Conservation (phyloP, 2,888 invertebrate species). For the Andrena hattorfiana region DNA sequence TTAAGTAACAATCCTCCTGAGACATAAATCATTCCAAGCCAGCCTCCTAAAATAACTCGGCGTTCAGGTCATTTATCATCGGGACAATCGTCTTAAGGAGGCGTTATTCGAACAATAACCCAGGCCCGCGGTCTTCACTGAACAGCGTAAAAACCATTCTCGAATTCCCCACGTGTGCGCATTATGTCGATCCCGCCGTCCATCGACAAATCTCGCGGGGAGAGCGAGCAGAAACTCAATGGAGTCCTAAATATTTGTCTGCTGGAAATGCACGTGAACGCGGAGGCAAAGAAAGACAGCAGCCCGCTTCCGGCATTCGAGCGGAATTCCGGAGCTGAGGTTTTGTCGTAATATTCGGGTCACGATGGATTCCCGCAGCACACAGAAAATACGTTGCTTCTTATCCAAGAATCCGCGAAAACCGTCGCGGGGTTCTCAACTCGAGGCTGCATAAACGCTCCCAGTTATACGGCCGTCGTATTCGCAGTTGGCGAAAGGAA, state of each 20-base stretch:
- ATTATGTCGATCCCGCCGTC: not conserved
- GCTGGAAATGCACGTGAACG: constrained; percentile 23
- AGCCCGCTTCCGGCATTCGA: constrained; percentile 53
- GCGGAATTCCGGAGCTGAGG: constrained; percentile 51
- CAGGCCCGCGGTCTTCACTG: too few species aligned
- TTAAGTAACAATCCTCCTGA: too few species aligned
- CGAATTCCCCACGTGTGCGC: not conserved
- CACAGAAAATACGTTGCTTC: constrained; percentile 57
- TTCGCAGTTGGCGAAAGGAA: constrained; percentile 30
- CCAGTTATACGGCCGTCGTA: constrained; percentile 34
- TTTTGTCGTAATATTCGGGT: constrained; percentile 64
- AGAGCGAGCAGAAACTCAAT: constrained; percentile 11
- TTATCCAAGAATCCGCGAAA: constrained; percentile 50
- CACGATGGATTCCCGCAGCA: constrained; percentile 30
- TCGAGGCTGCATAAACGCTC: constrained; percentile 33
- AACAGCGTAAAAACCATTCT: not conserved
- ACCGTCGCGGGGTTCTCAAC: constrained; percentile 37
- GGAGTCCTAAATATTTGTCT: constrained; percentile 45
- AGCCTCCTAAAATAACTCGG: too few species aligned
- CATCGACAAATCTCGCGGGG: not conserved
- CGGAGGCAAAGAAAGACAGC: constrained; percentile 18
- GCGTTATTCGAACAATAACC: too few species aligned
- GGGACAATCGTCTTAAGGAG: not conserved
- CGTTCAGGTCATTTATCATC: not conserved
- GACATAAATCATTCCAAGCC: too few species aligned